These are phyloP conservation scores for Nipponacmea schrenckii DNA, from an alignment of 2,888 invertebrate species.

Conservation along the genomic window DNA sequence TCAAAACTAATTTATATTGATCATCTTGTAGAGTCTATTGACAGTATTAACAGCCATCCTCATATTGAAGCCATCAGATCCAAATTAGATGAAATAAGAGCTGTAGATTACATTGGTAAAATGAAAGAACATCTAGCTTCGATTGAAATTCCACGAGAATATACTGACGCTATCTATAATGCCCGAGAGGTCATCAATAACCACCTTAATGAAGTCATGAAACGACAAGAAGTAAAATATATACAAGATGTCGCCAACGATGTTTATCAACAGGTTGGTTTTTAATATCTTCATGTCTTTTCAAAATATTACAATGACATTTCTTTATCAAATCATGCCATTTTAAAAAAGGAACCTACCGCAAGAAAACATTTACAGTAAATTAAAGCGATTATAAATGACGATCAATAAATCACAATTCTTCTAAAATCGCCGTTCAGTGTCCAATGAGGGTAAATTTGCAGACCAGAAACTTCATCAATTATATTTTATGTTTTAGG, in stretches of 20 bases:
- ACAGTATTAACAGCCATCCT: conserved; percentile 12
- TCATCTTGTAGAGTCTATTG: neutral
- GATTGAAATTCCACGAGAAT: neutral
- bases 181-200: conserved; percentile 9
- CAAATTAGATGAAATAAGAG: neutral
- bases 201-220: conserved; percentile 8
- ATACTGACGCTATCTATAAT: conserved; percentile 11
- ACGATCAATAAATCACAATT: too few species aligned
- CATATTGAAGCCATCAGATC: neutral
- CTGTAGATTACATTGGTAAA: conserved; percentile 8
- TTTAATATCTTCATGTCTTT: neutral
- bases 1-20: too few species aligned
- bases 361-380: too few species aligned
- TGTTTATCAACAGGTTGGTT: conserved; percentile 18
- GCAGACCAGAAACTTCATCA: too few species aligned
- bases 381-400: too few species aligned
- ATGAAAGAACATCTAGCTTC: neutral
- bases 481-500: conserved; percentile 32
- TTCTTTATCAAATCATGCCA: neutral
- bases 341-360: too few species aligned
- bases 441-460: too few species aligned
- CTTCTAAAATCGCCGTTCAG: too few species aligned
- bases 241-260: conserved; percentile 4
- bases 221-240: conserved; percentile 12
- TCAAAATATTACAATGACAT: neutral